phyloP scores from a whole-genome alignment of 2,888 invertebrate species.

The Tetragnatha montana region DNA sequence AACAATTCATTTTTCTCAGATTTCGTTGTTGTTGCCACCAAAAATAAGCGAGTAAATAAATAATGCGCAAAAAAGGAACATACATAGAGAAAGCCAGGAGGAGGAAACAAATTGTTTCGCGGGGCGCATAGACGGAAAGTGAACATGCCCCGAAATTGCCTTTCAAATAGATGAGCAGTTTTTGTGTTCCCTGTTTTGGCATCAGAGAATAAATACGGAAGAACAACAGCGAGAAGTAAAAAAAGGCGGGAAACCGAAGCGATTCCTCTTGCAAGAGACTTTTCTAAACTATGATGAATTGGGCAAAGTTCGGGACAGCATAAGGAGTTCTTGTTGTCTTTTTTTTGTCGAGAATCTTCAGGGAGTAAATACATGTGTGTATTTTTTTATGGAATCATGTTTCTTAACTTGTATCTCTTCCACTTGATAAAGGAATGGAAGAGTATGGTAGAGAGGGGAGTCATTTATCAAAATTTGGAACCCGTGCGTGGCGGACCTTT shows the following conservation, averaged over 20 bases:
- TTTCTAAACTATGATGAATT: slow-evolving; percentile 56
- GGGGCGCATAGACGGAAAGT: slow-evolving; percentile 13
- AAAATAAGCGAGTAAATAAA: neutral
- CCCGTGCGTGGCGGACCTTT: neutral
- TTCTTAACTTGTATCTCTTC: neutral
- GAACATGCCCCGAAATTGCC: slow-evolving; percentile 40
- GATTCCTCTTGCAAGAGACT: slow-evolving; percentile 29
- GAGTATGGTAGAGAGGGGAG: neutral
- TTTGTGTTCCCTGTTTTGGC: slow-evolving; percentile 19
- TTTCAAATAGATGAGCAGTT: slow-evolving; percentile 41
- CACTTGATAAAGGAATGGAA: slow-evolving; percentile 6
- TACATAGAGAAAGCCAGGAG: neutral
- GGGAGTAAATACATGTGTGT: slow-evolving; percentile 32
- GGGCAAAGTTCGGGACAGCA: slow-evolving; percentile 11
- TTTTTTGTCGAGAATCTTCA: neutral
- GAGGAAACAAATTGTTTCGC: slow-evolving; percentile 39
- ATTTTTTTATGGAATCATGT: slow-evolving; percentile 6
- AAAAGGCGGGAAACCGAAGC: slow-evolving; percentile 35
- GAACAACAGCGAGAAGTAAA: neutral
- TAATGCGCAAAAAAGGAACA: neutral
- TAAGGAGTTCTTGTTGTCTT: neutral
- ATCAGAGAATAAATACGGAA: neutral
- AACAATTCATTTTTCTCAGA: slow-evolving; percentile 57
- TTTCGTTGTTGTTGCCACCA: neutral
- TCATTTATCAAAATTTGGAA: slow-evolving; percentile 48